Evolutionary conservation across 2,113 vertebrate species (phyloP), one percentile per base, ranked within the genome.

Genomic region (Anarhynchus alexandrinus): DNA sequence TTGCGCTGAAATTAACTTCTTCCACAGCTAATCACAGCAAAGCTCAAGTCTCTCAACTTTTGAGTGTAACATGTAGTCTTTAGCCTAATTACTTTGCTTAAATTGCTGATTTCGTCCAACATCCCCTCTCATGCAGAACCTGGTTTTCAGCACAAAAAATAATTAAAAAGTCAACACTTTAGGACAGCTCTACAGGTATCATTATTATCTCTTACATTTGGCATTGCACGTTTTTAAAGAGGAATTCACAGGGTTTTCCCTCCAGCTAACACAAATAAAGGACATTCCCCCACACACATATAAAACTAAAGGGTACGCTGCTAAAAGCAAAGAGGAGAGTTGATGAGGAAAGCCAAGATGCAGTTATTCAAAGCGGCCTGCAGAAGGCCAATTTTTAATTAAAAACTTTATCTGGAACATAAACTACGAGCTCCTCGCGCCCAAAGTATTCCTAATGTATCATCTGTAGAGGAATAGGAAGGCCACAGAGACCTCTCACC

Each of bases 401-500:
- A 61, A 71, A 61, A 82, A 13, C 40, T 76, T 84, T 8, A 71
- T 66, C 47, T 45, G 47, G 69, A 66, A 77, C 18, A 51, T 20
- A 43, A 81, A 49, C 32, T 9, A 42, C 0, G 0, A 74, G 57
- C 19, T 80, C 62, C 40, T n/a, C 17, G 27, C 0, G 3, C n/a
- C 73, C 21, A 32, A 38, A 80, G 32, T 0, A 0, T 25, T 73
- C 43, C 47, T 15, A 27, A 8, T 16, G 13, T 30, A 42, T 61
- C 72, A 62, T 13, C 17, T 1, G 1, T 3, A 19, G 47, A 57
- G 42, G 21, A 80, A 42, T 1, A 8, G n/a, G 43, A 13, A 3
- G 54, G 27, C 32, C 12, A 34, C 0, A 1, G 57, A 81, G 69
- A 81, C 30, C 55, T 36, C 10, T 1, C 32, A 16, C 45, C 8